Evolutionary conservation across 2,888 invertebrate genomes (phyloP).

Genomic region (Bombylius discolor): DNA sequence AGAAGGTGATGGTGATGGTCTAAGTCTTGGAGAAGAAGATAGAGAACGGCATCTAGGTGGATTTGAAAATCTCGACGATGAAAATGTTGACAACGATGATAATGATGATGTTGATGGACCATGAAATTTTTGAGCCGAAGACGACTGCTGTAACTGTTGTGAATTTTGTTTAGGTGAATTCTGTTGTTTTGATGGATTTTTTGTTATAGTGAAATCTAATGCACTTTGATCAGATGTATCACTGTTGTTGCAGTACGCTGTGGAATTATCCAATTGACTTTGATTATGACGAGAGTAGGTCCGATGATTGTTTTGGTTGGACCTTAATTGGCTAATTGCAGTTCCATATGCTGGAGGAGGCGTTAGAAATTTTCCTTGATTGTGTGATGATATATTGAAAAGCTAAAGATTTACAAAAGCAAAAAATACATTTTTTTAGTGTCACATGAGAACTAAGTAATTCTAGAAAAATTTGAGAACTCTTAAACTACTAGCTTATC

Average conservation of each 20-base stretch:
- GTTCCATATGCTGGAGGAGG: conserved; percentile 35
- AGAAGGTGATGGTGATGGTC: conserved; percentile 17
- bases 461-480: too few species aligned
- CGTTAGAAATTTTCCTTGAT: conserved; percentile 23
- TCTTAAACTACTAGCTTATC: too few species aligned
- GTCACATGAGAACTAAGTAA: background rate
- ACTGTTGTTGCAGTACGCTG: background rate
- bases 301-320: conserved; percentile 33
- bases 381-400: conserved; percentile 15
- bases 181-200: background rate
- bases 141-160: background rate
- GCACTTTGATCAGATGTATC: background rate
- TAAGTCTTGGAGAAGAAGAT: background rate
- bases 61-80: background rate
- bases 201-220: background rate
- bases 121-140: background rate
- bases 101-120: conserved; percentile 8
- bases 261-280: background rate
- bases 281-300: conserved; percentile 2
- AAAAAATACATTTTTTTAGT: background rate
- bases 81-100: background rate
- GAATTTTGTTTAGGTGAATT: background rate
- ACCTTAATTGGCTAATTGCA: conserved; percentile 37
- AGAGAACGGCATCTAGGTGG: background rate
- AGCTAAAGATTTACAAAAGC: conserved; percentile 20